Evolutionary conservation across 2,797 vertebrate genomes (phyloP), one percentile per base, ranked within the genome.

Genomic region (Syndactyla subalaris): DNA sequence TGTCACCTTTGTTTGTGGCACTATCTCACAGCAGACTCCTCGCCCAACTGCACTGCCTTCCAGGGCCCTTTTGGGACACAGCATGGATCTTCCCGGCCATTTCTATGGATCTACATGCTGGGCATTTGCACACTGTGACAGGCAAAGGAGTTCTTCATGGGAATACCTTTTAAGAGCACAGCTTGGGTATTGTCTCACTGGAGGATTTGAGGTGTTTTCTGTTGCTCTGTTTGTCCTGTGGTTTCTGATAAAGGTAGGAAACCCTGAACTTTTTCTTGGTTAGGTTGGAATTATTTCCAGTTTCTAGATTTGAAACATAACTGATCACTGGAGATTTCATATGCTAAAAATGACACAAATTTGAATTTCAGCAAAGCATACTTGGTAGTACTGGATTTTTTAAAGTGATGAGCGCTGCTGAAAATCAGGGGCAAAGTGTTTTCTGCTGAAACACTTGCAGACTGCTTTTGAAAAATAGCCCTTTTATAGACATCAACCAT

Each of bases 1-100:
- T 86, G 95, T 84, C 96, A 93, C 63, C 63, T 94, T 96, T 93
- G 93, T 95, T 89, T 65, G 91, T 36, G 45, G 93, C 86, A 21
- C n/a, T 82, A 38, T 81, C 90, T 97, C 95, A 95, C 4, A 32
- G 21, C 71, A 91, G 91, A 77, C 96, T 89, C 68, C 57, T 76
- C 22, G 2, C 77, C n/a, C 87, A 74, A n/a, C 62, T 71, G 87
- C 87, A 46, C 71, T n/a, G 72, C 34, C 94, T 95, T 88, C 20
- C 63, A 68, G 63, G 82, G 70, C 62, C 29, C 2, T 62, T 88
- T 77, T 59, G 65, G 68, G 89, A 85, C 62, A 55, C 16, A 76
- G 92, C 92, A 95, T 89, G 93, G 81, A 88, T 80, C 91, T 68
- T 82, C 84, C 49, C 5, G 8, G 91, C 38, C 39, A 71, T 92